A percentile compares a stretch with the other conserved stretches of the same genome.
phyloP scores from a whole-genome alignment of 2,797 vertebrate species.

The Lemur catta region DNA sequence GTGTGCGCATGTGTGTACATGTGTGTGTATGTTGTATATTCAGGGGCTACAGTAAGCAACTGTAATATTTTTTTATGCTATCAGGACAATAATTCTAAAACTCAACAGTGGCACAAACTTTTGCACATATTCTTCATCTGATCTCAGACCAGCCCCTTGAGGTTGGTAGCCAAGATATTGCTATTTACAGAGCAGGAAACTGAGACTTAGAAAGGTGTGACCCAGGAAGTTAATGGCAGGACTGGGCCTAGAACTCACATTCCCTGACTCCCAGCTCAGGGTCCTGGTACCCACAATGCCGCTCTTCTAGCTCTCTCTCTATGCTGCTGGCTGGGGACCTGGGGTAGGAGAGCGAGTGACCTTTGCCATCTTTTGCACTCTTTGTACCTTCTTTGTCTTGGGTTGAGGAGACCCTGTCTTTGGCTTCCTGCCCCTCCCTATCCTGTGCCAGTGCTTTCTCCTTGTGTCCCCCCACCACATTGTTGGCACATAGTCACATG shows the following conservation, averaged over 20 bases:
- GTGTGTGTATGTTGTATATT: background rate
- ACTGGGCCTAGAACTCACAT: background rate
- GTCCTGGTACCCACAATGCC: background rate
- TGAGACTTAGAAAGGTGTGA: background rate
- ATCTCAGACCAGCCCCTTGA: background rate
- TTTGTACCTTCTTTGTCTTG: background rate
- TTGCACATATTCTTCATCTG: background rate
- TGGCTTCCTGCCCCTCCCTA: constrained; percentile 68
- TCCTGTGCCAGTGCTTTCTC: constrained; percentile 57
- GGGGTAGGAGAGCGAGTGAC: background rate
- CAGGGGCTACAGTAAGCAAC: background rate
- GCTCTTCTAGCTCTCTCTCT: background rate
- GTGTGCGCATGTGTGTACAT: background rate
- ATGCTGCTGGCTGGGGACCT: background rate
- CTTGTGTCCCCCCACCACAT: background rate
- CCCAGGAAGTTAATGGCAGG: constrained; percentile 23
- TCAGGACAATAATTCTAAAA: background rate
- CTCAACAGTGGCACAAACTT: background rate
- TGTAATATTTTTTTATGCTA: background rate
- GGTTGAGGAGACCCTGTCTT: background rate
- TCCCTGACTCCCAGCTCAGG: background rate
- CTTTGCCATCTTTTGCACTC: background rate
- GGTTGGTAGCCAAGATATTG: background rate
- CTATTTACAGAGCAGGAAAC: constrained; percentile 41
- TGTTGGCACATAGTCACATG: background rate